Evolutionary conservation across 2,888 invertebrate species (phyloP).

Genomic region (Hirtodrosophila histrioides): DNA sequence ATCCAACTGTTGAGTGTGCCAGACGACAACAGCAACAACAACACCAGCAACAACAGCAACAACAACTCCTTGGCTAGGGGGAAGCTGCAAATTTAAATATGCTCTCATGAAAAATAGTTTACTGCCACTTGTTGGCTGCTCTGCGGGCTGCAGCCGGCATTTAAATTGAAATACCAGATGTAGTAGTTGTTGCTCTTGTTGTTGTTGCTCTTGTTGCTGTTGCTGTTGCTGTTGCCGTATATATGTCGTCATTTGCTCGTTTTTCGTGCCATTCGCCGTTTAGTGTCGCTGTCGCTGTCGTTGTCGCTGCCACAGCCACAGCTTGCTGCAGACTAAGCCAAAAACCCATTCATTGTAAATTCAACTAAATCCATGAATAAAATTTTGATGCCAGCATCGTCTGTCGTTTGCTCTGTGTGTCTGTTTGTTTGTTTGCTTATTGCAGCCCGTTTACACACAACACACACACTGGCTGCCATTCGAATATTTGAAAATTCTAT

Average conservation of each 20-base stretch:
- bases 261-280: conserved; percentile 64
- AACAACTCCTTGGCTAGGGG: conserved; percentile 26
- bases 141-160: conserved; percentile 51
- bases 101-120: conserved; percentile 65
- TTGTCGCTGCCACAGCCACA: conserved; percentile 3
- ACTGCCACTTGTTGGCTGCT: conserved; percentile 77
- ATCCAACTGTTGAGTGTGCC: conserved; percentile 58
- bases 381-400: conserved; percentile 62
- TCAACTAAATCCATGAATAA: conserved; percentile 79
- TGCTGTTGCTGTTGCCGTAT: conserved; percentile 33
- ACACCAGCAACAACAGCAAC: conserved; percentile 24
- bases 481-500: no score
- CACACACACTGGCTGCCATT: no score
- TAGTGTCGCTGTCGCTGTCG: conserved; percentile 38
- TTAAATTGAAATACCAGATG: conserved; percentile 72
- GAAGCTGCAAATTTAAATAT: conserved; percentile 44
- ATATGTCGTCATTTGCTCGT: conserved; percentile 76
- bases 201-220: conserved; percentile 28
- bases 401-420: conserved; percentile 1
- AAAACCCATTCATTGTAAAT: conserved; percentile 75
- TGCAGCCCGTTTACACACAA: not conserved
- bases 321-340: conserved; percentile 51
- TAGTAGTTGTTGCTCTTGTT: conserved; percentile 30
- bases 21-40: conserved; percentile 37
- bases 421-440: conserved; percentile 10